These are phyloP conservation scores for Hipparchia sbordonii DNA, from an alignment of 2,888 invertebrate species.

Conservation along the genomic window DNA sequence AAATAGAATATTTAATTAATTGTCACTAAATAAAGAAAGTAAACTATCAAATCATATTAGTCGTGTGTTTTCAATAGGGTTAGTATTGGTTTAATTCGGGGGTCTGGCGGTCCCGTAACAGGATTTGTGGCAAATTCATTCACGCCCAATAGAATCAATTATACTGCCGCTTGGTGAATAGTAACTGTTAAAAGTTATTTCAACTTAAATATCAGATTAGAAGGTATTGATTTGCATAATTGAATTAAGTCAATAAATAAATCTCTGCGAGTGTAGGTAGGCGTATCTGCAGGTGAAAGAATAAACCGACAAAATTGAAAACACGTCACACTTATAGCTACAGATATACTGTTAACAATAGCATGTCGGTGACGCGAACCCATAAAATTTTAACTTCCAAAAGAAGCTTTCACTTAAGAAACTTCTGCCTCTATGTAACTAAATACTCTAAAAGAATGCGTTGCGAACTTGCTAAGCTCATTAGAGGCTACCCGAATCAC, in stretches of 20 bases:
- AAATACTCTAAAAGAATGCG: not conserved
- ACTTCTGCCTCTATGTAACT: not conserved
- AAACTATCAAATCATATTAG: not conserved
- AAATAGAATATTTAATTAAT: too few relatives aligned
- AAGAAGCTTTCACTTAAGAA: not conserved
- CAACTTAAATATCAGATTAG: not conserved
- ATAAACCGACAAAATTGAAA: not conserved
- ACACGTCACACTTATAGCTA: too few relatives aligned
- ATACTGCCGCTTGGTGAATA: not conserved
- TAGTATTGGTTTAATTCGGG: conserved; percentile 7
- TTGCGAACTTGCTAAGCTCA: conserved; percentile 2
- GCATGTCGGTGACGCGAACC: too few relatives aligned
- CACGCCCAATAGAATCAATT: conserved; percentile 22
- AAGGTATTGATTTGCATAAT: not conserved
- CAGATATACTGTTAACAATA: too few relatives aligned
- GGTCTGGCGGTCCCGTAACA: conserved; percentile 11
- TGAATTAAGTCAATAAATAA: not conserved
- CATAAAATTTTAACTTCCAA: too few relatives aligned
- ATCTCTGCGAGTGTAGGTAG: not conserved
- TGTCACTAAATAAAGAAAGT: not conserved
- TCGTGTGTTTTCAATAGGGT: conserved; percentile 12
- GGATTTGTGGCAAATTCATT: conserved; percentile 17
- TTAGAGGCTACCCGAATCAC: conserved; percentile 3
- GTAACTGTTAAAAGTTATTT: conserved; percentile 2
- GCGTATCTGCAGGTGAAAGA: not conserved